Base-by-base conservation (phyloP, 2,888 invertebrate species). In the Neocrepidodera transversa region DNA sequence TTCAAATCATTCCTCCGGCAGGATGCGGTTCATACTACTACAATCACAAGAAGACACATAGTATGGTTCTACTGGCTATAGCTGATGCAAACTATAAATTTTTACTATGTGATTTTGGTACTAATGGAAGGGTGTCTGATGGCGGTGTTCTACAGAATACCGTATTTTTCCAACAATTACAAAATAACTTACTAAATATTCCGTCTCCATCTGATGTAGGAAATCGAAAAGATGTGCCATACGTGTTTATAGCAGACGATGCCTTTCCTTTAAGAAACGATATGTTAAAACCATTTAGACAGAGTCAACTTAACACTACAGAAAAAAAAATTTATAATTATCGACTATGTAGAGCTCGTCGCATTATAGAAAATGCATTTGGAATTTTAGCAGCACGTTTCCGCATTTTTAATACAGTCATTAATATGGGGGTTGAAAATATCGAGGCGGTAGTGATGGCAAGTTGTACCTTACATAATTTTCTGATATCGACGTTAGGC, bases 301-400 rank as follows among this genome's bases (percentile, higher is more conserved):
- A 57, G 35, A 16, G 35, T 5, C 60, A 65, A 17, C 30, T 55
- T 28, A 51, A 35, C 23, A 28, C 53, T 35, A 11, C 42, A 30
- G 48, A 20, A 23, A 49, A 26, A 47, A 53, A 54, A 54, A 56
- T 14, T 59, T 23, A 5, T 23, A 62, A 64, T 23, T 56, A 62
- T 40, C 32, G 61, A 13, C 26, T 62, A 14, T 23, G 4, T 23
- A 5, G 23, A 5, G 23, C 23, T 5, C 3, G 23, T 5, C 23
- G 23, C 7, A 47, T 30, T 11, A 16, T 47, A 26, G 17, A 47
- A 23, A 45, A 53, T 23, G 32, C 49, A 7, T 56, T 56, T 30
- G 57, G 50, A 13, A 50, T 57, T 42, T 11, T 57, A 10, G 50
- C 57, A n/a, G 42, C 50, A 7, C 11, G 50, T 50, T 58, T 45